Conservation (phyloP, 2,888 invertebrate genomes). For the Disparrhopalites patrizii region DNA sequence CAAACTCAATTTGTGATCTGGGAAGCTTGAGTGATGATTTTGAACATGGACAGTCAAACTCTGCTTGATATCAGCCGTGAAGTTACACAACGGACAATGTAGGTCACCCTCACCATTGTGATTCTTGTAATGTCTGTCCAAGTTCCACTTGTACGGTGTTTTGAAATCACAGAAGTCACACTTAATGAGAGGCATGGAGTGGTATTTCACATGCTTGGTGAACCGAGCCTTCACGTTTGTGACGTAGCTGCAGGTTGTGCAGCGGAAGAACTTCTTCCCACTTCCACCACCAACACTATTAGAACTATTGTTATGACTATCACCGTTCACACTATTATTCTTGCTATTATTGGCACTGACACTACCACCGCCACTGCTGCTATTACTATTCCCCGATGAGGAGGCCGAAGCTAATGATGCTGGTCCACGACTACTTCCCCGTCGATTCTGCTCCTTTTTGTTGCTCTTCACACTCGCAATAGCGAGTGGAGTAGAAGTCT, state of each 20-base stretch:
- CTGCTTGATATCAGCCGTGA: conserved; percentile 86
- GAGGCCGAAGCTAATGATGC: too few species aligned
- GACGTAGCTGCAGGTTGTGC: conserved; percentile 83
- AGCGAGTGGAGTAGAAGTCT: too few species aligned
- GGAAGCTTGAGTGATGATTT: conserved; percentile 27
- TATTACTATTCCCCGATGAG: too few species aligned
- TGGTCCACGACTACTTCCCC: conserved; percentile 10
- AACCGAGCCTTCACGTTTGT: conserved; percentile 84
- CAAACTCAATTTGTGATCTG: conserved; percentile 17
- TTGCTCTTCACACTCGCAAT: too few species aligned
- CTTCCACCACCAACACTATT: background rate
- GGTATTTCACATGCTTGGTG: conserved; percentile 89
- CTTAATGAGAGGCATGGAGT: conserved; percentile 91
- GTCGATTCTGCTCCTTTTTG: too few species aligned
- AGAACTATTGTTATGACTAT: too few species aligned
- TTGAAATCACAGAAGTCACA: conserved; percentile 90
- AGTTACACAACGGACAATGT: conserved; percentile 81
- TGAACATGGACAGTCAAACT: conserved; percentile 87
- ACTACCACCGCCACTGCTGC: background rate
- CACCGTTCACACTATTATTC: background rate
- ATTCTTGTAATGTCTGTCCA: conserved; percentile 89
- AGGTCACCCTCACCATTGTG: conserved; percentile 79
- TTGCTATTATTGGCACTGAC: too few species aligned
- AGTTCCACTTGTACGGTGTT: conserved; percentile 84
- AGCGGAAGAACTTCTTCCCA: conserved; percentile 62